Evolutionary conservation across 2,113 vertebrate genomes (phyloP), one percentile per base, ranked within the genome.

Genomic region (Tamias sibiricus): DNA sequence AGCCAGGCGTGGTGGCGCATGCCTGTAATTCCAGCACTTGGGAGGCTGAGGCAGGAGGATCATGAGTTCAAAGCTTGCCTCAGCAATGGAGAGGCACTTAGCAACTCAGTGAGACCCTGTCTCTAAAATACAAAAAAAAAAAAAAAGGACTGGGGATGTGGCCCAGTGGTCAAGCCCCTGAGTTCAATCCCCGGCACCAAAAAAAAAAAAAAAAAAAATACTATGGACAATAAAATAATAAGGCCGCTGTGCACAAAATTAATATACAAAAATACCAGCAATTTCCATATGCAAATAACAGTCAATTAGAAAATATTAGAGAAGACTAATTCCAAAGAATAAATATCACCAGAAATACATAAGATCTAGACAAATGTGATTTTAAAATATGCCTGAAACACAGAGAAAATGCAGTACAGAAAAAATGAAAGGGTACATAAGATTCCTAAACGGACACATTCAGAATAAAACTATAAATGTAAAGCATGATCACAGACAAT

Each of bases 281-380:
- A 64, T 93, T 82, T 77, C 69, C 40, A 32, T 57, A 95, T 54
- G 59, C 32, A 62, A 84, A 82, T 71, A 20, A 57, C 44, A 52
- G 19, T 57, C 54, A 57, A 57, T 57, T 77, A 76, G 37, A 72
- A 87, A 93, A 93, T 28, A 59, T 42, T 9, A 82, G 74, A 75
- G 74, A 92, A 87, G 7, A 83, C 35, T 90, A 81, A 71, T 95
- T 87, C 30, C 68, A 64, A 95, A 87, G 42, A 87, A 69, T 62
- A 54, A 82, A 19, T 44, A 4, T 62, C 68, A 81, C 19, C 42
- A 64, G 49, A 86, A 71, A 75, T 37, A 93, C 1, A 19, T 42
- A 81, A 81, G 32, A 57, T 90, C 66, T 86, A 93, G 35, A 26
- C 62, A 24, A 90, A 79, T 37, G 40, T 16, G 37, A 81, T 42